Evolutionary conservation across 2,888 invertebrate genomes (phyloP).

Genomic region (Graphium colonna): DNA sequence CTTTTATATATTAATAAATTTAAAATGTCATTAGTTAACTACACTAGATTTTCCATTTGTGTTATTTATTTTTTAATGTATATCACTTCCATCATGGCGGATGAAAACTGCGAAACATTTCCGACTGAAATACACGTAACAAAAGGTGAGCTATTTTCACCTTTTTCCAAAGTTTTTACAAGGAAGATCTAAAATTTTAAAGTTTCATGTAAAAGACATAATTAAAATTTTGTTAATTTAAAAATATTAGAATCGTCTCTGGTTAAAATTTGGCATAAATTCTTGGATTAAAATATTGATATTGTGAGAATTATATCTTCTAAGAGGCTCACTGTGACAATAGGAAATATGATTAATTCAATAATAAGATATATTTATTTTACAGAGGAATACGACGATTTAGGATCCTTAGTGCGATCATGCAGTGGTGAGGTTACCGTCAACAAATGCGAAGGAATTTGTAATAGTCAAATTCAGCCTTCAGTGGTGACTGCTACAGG

Average conservation of each 20-base stretch:
- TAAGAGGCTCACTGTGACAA: no score
- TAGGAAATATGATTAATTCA: neutral
- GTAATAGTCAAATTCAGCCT: slow-evolving; percentile 94
- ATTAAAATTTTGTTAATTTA: no score
- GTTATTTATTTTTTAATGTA: slow-evolving; percentile 3
- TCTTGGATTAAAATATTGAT: no score
- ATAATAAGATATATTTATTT: slow-evolving; percentile 11
- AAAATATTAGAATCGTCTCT: no score
- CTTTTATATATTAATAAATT: neutral
- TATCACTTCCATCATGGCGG: slow-evolving; percentile 47
- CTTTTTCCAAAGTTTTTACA: no score
- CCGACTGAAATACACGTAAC: slow-evolving; percentile 92
- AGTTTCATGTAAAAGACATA: no score
- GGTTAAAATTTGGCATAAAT: no score
- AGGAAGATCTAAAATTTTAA: no score
- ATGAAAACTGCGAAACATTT: slow-evolving; percentile 91
- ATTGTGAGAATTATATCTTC: no score
- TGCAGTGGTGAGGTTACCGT: slow-evolving; percentile 94
- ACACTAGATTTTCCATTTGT: neutral
- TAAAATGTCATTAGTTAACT: slow-evolving; percentile 10
- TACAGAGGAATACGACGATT: slow-evolving; percentile 92
- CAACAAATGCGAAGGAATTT: slow-evolving; percentile 96
- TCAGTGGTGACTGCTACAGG: slow-evolving; percentile 93
- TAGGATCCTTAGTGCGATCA: slow-evolving; percentile 90
- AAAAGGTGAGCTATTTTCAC: slow-evolving; percentile 86